These are phyloP conservation scores for Polypedilum vanderplanki DNA, from an alignment of 1,140 invertebrate genomes.

Conservation along the genomic window DNA sequence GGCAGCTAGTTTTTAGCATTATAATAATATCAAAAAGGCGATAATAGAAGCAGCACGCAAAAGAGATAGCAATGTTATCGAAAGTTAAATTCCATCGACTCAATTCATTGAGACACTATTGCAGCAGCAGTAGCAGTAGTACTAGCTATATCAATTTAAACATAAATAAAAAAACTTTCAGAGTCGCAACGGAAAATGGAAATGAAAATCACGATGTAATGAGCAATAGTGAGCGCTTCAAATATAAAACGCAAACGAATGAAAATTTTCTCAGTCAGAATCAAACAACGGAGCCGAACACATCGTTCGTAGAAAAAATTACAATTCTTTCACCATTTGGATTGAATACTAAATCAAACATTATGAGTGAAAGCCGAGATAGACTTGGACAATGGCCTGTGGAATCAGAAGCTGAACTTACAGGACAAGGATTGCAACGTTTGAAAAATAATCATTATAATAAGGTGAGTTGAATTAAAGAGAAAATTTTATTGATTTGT, in stretches of 20 bases:
- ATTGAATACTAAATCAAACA: not conserved
- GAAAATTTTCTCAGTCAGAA: slow-evolving; percentile 27
- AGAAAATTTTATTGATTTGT: slow-evolving; percentile 2
- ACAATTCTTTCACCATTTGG: not conserved
- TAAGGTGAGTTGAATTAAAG: not conserved
- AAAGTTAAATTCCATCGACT: not conserved
- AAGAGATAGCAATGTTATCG: not conserved
- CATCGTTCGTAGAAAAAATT: slow-evolving; percentile 7
- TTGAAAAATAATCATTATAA: not conserved
- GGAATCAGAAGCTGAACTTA: not conserved
- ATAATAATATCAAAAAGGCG: too few species aligned
- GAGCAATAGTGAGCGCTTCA: slow-evolving; percentile 4
- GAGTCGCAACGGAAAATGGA: slow-evolving; percentile 6
- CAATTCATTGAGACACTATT: not conserved
- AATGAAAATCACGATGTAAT: slow-evolving; percentile 26
- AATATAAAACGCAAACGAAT: slow-evolving; percentile 24
- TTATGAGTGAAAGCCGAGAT: slow-evolving; percentile 2
- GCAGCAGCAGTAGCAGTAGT: not conserved
- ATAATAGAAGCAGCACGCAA: too few species aligned
- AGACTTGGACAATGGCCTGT: not conserved
- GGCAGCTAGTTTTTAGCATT: too few species aligned
- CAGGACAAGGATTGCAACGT: not conserved
- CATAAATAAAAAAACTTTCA: slow-evolving; percentile 20
- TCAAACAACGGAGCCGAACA: not conserved
- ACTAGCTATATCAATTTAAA: not conserved